phyloP scores from a whole-genome alignment of 2,113 vertebrate genomes.

The Halichoerus grypus region DNA sequence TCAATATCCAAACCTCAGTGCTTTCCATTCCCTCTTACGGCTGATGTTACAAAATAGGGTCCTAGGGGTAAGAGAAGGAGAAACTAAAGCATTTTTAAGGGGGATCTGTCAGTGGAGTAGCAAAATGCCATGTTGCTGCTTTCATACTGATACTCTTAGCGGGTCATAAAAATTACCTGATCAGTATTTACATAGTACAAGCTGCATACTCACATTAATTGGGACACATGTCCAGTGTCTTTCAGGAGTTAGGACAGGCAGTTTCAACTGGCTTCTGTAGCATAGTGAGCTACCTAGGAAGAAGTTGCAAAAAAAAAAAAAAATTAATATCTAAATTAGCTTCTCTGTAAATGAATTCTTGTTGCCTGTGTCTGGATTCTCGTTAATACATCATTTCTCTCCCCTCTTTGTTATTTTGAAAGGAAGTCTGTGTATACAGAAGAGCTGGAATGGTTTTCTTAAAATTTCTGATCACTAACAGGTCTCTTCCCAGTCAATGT shows the following conservation, averaged over 20 bases:
- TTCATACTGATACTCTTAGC: neutral
- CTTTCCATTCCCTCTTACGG: neutral
- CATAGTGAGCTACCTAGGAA: neutral
- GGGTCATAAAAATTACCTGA: neutral
- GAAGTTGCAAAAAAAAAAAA: neutral
- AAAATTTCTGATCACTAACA: neutral
- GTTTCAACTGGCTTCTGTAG: neutral
- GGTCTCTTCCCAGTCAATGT: neutral
- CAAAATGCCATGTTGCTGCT: slow-evolving; percentile 9
- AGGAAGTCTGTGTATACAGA: neutral
- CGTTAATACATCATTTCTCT: neutral
- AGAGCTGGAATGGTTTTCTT: neutral
- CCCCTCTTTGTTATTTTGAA: neutral
- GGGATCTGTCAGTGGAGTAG: neutral
- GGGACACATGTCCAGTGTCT: neutral
- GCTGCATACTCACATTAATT: neutral
- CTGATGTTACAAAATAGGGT: slow-evolving; percentile 1
- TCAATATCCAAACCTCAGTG: slow-evolving; percentile 56
- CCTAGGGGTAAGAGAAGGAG: neutral
- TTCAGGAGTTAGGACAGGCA: neutral
- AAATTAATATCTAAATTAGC: neutral
- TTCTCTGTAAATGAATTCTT: slow-evolving; percentile 23
- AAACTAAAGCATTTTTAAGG: slow-evolving; percentile 34
- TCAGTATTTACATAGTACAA: neutral
- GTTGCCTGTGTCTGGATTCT: neutral